These are phyloP conservation scores for Mormyrus hasselquistii DNA, from an alignment of 2,797 vertebrate genomes.

Conservation along the genomic window DNA sequence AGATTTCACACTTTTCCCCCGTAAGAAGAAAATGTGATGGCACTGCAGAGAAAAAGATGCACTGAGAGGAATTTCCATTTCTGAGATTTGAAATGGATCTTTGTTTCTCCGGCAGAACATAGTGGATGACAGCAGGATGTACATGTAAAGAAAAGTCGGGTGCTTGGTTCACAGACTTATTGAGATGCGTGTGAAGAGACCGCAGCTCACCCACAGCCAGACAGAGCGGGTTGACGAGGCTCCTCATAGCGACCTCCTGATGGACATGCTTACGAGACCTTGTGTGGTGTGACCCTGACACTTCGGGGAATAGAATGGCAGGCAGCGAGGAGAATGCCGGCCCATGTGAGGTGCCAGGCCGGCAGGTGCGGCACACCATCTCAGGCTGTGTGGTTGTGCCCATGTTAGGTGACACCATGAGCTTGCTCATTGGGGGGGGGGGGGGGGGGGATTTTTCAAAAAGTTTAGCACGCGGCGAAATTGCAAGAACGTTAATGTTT, in stretches of 20 bases:
- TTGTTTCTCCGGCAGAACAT: not conserved
- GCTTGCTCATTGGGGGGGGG: slow-evolving; percentile 19
- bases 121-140: not conserved
- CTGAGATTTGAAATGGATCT: not conserved
- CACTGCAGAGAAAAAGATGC: not conserved
- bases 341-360: not conserved
- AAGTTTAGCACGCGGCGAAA: no score
- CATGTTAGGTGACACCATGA: slow-evolving; percentile 39
- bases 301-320: not conserved
- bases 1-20: not conserved
- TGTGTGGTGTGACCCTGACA: not conserved
- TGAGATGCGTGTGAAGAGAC: slow-evolving; percentile 19
- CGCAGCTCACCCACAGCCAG: slow-evolving; percentile 26
- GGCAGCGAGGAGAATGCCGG: slow-evolving; percentile 8
- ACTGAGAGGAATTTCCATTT: not conserved
- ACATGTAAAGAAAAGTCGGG: not conserved
- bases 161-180: slow-evolving; percentile 19
- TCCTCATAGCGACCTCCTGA: slow-evolving; percentile 24
- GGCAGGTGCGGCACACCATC: not conserved
- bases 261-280: slow-evolving; percentile 7
- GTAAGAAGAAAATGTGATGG: not conserved
- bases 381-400: slow-evolving; percentile 21
- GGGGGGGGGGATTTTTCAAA: slow-evolving; percentile 17
- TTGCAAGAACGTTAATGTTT: no score
- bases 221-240: not conserved